Evolutionary conservation across 1,140 invertebrate genomes (phyloP).

Genomic region (Anagrus nilaparvatae): DNA sequence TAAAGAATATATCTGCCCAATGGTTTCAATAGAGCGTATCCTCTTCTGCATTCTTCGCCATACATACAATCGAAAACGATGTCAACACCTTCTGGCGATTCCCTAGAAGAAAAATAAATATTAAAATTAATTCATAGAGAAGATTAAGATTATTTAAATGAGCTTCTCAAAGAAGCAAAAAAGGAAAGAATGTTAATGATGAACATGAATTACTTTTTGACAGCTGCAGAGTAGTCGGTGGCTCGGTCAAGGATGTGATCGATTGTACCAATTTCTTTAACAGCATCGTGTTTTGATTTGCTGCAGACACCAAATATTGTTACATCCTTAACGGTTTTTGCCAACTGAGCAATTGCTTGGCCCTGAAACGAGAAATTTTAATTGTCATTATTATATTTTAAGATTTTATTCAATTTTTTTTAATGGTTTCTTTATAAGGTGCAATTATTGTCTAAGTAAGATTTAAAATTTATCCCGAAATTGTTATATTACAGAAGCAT

Average conservation of each 20-base stretch:
- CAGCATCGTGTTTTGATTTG: conserved; percentile 70
- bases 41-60: conserved; percentile 79
- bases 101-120: conserved; percentile 39
- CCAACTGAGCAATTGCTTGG: conserved; percentile 71
- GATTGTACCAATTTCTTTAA: conserved; percentile 59
- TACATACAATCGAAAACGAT: conserved; percentile 81
- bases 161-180: conserved; percentile 1
- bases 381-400: neutral
- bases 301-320: conserved; percentile 79
- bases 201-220: conserved; percentile 74
- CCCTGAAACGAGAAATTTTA: conserved; percentile 50
- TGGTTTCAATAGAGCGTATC: conserved; percentile 73
- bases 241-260: conserved; percentile 68
- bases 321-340: conserved; percentile 70
- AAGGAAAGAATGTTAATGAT: conserved; percentile 11
- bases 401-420: neutral
- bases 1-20: conserved; percentile 85
- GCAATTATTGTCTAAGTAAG: too few species aligned
- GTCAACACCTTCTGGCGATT: conserved; percentile 71
- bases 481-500: too few species aligned
- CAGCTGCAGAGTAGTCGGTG: conserved; percentile 70
- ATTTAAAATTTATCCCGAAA: too few species aligned
- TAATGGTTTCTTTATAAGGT: neutral
- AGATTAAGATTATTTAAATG: neutral
- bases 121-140: neutral